Conservation (phyloP, 2,113 vertebrate genomes). For the Baryphthengus martii region DNA sequence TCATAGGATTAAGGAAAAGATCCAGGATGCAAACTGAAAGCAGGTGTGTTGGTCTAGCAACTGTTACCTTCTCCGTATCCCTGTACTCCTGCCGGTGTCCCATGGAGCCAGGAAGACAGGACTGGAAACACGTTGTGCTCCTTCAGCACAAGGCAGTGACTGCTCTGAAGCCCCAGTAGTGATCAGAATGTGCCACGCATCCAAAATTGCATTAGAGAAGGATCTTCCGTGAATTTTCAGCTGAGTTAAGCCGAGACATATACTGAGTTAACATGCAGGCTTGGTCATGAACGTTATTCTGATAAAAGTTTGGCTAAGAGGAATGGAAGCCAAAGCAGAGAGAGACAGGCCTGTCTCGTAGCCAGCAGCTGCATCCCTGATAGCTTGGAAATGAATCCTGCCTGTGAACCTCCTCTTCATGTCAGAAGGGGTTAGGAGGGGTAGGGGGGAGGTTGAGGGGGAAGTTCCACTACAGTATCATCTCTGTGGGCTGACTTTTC, state of each 20-base stretch:
- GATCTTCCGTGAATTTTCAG: background rate
- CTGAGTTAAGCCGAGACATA: background rate
- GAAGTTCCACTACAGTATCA: background rate
- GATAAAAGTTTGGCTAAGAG: background rate
- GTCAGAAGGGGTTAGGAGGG: background rate
- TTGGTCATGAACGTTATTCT: background rate
- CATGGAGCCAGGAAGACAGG: background rate
- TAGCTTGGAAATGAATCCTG: background rate
- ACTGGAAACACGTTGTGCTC: accelerated
- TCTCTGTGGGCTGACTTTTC: background rate
- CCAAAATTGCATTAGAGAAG: background rate
- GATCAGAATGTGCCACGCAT: background rate
- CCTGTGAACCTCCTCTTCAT: background rate
- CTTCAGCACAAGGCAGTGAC: background rate
- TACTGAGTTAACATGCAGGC: background rate
- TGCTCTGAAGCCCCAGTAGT: background rate
- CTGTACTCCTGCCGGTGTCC: background rate
- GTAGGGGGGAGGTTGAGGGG: background rate
- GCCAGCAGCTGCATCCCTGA: background rate
- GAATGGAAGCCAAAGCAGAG: background rate
- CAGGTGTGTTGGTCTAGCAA: too few species aligned
- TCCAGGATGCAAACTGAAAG: background rate
- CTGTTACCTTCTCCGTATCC: background rate
- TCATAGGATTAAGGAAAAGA: background rate
- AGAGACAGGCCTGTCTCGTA: background rate